A percentile compares a stretch with the other conserved stretches of the same genome.
phyloP scores from a whole-genome alignment of 2,888 invertebrate species.

The Cerceris ruficornis region DNA sequence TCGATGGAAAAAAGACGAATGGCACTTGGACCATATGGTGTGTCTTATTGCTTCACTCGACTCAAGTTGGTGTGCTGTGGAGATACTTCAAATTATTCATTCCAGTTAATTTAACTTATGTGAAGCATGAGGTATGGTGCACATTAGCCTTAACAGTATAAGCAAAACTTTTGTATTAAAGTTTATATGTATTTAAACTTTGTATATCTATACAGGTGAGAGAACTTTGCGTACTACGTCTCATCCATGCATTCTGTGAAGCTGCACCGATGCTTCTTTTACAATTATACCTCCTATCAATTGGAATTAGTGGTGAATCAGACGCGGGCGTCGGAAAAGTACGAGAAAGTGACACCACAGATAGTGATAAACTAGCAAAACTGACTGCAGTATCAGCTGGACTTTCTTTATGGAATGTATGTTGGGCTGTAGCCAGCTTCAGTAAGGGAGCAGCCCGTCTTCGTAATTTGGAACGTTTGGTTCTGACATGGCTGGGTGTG shows the following conservation, averaged over 20 bases:
- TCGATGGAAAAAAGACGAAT: slow-evolving; percentile 66
- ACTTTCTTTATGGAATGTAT: slow-evolving; percentile 92
- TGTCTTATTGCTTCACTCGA: slow-evolving; percentile 85
- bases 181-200: slow-evolving; percentile 8
- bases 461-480: slow-evolving; percentile 91
- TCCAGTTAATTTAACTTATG: slow-evolving; percentile 90
- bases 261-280: slow-evolving; percentile 94
- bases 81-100: slow-evolving; percentile 93
- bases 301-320: slow-evolving; percentile 67
- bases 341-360: slow-evolving; percentile 70
- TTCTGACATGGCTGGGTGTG: slow-evolving; percentile 92
- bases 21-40: slow-evolving; percentile 77
- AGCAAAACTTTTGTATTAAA: neutral
- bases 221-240: slow-evolving; percentile 88
- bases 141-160: neutral
- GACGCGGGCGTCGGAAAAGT: slow-evolving; percentile 55
- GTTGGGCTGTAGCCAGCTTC: slow-evolving; percentile 95
- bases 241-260: slow-evolving; percentile 94
- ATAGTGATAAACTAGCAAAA: slow-evolving; percentile 85
- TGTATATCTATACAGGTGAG: slow-evolving; percentile 78
- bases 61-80: slow-evolving; percentile 89
- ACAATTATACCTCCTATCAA: slow-evolving; percentile 89
- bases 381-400: slow-evolving; percentile 91
- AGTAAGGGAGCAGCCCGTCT: slow-evolving; percentile 91
- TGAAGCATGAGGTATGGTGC: slow-evolving; percentile 89